These are phyloP conservation scores for Masnerella sp. DNA, from an alignment of 2,888 invertebrate species.

Conservation along the genomic window DNA sequence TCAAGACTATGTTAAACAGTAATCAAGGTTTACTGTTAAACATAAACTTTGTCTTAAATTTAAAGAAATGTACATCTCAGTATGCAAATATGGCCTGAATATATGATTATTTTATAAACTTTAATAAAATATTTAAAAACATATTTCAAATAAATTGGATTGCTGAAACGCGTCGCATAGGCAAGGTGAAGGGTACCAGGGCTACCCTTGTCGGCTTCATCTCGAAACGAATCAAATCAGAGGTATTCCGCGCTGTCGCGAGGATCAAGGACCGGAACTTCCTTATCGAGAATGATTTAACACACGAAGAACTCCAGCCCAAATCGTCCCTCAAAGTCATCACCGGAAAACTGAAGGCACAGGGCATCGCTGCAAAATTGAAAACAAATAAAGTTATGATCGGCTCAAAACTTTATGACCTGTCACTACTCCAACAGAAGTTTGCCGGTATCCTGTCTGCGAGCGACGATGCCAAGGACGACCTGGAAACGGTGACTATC, in stretches of 20 bases:
- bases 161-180: no score
- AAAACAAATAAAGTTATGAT: slow-evolving; percentile 1
- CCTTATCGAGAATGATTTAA: slow-evolving; percentile 17
- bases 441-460: background rate
- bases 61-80: no score
- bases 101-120: no score
- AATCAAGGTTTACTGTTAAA: no score
- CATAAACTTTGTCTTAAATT: no score
- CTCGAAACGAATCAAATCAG: background rate
- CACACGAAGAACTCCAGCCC: background rate
- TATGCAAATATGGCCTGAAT: no score
- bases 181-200: background rate
- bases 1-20: no score
- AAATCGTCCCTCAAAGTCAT: background rate
- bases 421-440: background rate
- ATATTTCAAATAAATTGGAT: no score
- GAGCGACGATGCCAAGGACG: background rate
- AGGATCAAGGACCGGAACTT: slow-evolving; percentile 4
- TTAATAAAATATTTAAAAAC: no score
- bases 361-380: slow-evolving; percentile 6
- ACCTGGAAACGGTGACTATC: background rate
- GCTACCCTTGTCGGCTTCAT: slow-evolving; percentile 6
- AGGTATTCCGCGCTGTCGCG: slow-evolving; percentile 2
- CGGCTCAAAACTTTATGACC: background rate
- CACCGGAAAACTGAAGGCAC: background rate